A percentile compares a stretch with the other conserved stretches of the same genome.
phyloP scores from a whole-genome alignment of 2,113 vertebrate genomes.

The Lucifuga dentata region DNA sequence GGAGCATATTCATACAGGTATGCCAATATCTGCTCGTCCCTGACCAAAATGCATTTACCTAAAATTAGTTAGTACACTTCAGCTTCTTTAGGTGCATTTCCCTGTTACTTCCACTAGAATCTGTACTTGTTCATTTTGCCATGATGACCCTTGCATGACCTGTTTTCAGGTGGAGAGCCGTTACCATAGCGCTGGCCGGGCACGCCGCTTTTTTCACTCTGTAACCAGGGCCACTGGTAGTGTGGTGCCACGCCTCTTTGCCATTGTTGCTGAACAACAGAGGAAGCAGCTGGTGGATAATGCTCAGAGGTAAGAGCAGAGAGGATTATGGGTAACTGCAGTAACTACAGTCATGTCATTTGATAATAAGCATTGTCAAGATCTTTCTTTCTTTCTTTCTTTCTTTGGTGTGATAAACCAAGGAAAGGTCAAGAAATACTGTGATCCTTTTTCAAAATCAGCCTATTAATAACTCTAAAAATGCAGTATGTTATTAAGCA shows the following conservation, averaged over 20 bases:
- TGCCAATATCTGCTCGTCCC: background rate
- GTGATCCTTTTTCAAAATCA: too few relatives aligned
- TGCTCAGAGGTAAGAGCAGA: constrained; percentile 87
- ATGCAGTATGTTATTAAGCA: too few relatives aligned
- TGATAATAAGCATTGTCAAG: background rate
- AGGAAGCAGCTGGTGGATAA: constrained; percentile 89
- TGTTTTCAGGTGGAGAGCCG: constrained; percentile 82
- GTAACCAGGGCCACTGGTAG: constrained; percentile 79
- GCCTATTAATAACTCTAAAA: too few relatives aligned
- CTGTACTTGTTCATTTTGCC: background rate
- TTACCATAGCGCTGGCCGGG: constrained; percentile 88
- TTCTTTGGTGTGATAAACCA: too few relatives aligned
- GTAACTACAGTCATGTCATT: background rate
- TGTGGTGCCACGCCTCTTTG: constrained; percentile 91
- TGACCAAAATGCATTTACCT: background rate
- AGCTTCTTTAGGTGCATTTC: too few relatives aligned
- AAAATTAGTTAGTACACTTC: too few relatives aligned
- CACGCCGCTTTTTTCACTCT: constrained; percentile 89
- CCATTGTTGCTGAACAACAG: constrained; percentile 90
- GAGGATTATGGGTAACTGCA: background rate
- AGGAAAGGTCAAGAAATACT: too few relatives aligned
- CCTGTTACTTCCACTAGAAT: too few relatives aligned
- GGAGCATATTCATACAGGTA: constrained; percentile 88
- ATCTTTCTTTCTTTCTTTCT: too few relatives aligned
- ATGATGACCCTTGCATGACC: background rate